Evolutionary conservation across 2,113 vertebrate species (phyloP).

Genomic region (Tragelaphus buxtoni): DNA sequence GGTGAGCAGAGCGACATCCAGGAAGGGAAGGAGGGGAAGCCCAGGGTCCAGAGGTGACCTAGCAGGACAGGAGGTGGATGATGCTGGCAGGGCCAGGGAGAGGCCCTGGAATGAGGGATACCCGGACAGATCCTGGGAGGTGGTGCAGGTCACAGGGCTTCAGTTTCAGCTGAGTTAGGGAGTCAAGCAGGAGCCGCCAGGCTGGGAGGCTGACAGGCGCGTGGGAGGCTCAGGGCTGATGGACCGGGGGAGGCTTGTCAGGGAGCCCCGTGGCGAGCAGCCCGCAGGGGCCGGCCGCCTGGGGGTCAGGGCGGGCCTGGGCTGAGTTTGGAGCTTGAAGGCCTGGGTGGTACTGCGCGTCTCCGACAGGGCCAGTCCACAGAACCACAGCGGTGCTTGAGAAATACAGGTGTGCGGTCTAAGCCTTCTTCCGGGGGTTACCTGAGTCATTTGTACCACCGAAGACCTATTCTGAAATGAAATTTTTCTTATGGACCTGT

Average conservation of each 20-base stretch:
- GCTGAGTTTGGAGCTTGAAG: background rate
- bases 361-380: fast-evolving
- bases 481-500: background rate
- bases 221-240: background rate
- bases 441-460: background rate
- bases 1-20: too few species aligned
- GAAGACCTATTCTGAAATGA: background rate
- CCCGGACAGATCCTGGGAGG: background rate
- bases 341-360: fast-evolving
- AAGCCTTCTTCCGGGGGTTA: background rate
- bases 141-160: background rate
- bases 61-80: background rate
- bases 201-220: background rate
- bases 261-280: fast-evolving
- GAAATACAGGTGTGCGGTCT: background rate
- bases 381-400: background rate
- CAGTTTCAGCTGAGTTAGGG: background rate
- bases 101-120: too few species aligned
- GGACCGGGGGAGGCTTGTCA: background rate
- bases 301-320: background rate
- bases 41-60: background rate
- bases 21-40: background rate
- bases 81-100: fast-evolving
- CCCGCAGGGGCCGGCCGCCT: fast-evolving
- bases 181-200: background rate